Conservation (phyloP, 2,888 invertebrate species). For the Magallana nippona region DNA sequence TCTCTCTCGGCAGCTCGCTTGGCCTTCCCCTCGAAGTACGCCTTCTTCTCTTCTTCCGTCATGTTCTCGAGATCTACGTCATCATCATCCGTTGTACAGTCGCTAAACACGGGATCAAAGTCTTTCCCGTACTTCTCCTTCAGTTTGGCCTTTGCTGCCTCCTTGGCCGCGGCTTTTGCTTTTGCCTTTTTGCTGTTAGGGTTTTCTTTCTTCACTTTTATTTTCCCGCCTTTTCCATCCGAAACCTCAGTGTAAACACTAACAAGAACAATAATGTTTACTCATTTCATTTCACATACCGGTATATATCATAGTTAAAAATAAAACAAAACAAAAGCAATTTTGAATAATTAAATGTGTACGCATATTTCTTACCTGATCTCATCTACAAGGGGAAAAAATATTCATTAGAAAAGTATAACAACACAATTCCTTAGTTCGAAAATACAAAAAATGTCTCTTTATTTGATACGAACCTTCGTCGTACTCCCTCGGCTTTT, state of each 20-base stretch:
- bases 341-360: no score
- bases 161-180: conserved; percentile 58
- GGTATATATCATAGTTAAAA: not conserved
- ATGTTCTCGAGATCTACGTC: conserved; percentile 76
- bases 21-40: conserved; percentile 79
- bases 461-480: conserved; percentile 46
- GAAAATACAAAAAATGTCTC: not conserved
- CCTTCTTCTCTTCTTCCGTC: conserved; percentile 77
- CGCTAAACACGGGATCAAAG: conserved; percentile 66
- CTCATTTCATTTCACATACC: not conserved
- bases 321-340: no score
- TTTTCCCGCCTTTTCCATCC: conserved; percentile 77
- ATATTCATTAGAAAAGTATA: no score
- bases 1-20: conserved; percentile 90
- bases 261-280: not conserved
- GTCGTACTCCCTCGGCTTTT: conserved; percentile 63
- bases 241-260: conserved; percentile 70
- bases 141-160: conserved; percentile 57
- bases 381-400: conserved; percentile 60
- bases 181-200: conserved; percentile 59
- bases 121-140: conserved; percentile 60
- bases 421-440: no score
- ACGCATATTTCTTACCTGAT: conserved; percentile 61
- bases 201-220: conserved; percentile 74
- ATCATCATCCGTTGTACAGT: conserved; percentile 75